Evolutionary conservation across 2,888 invertebrate genomes (phyloP).

Genomic region (Trachelus tabidus): DNA sequence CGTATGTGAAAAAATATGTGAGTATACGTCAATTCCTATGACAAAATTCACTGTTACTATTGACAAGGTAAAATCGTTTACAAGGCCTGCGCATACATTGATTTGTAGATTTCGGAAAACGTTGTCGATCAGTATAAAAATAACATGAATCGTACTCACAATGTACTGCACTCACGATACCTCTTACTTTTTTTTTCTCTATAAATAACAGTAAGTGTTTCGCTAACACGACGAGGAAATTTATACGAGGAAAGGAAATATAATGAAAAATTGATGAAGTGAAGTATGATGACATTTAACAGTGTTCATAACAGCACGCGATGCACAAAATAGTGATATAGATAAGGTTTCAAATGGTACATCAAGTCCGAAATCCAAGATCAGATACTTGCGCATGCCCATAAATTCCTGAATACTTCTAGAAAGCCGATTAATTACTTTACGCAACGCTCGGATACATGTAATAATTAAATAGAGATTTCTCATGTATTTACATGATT

Average conservation of each 20-base stretch:
- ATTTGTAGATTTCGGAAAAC: neutral
- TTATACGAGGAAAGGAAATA: neutral
- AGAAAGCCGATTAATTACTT: slow-evolving; percentile 27
- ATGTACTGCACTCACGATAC: neutral
- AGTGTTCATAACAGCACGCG: neutral
- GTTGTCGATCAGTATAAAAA: neutral
- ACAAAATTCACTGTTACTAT: slow-evolving; percentile 30
- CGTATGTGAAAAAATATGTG: slow-evolving; percentile 56
- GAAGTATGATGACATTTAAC: neutral
- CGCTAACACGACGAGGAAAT: neutral
- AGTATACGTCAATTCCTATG: slow-evolving; percentile 51
- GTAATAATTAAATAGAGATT: slow-evolving; percentile 30
- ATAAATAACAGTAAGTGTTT: neutral
- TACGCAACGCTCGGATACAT: slow-evolving; percentile 17
- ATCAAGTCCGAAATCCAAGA: slow-evolving; percentile 9
- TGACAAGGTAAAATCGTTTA: slow-evolving; percentile 29
- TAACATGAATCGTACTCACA: neutral
- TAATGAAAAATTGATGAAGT: neutral
- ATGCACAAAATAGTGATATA: neutral
- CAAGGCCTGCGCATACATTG: neutral
- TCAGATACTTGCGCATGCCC: slow-evolving; percentile 26
- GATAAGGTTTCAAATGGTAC: neutral
- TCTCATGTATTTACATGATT: slow-evolving; percentile 41
- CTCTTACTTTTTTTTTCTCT: neutral
- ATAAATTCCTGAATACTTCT: slow-evolving; percentile 23